These are phyloP conservation scores for Poeciliopsis prolifica DNA, from an alignment of 2,113 vertebrate species.

Conservation along the genomic window DNA sequence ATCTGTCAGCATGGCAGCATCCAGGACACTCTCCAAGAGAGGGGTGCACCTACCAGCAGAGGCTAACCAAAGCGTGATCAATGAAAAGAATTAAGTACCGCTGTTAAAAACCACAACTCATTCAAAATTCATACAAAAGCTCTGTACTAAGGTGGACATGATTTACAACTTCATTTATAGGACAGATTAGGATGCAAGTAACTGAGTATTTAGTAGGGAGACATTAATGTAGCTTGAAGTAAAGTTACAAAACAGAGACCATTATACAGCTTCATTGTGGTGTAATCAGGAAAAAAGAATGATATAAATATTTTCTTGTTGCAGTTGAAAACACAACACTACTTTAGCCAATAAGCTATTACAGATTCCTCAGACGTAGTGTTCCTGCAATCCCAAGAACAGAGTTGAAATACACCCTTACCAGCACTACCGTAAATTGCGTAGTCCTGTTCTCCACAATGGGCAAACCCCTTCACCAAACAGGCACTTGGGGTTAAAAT, in stretches of 20 bases:
- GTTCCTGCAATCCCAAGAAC: slow-evolving; percentile 45
- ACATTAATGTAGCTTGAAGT: slow-evolving; percentile 25
- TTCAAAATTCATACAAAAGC: neutral
- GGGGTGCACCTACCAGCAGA: slow-evolving; percentile 46
- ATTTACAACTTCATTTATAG: slow-evolving; percentile 9
- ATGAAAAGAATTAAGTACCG: slow-evolving; percentile 41
- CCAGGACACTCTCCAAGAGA: slow-evolving; percentile 71
- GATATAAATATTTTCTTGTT: slow-evolving; percentile 7
- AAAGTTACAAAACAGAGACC: slow-evolving; percentile 56
- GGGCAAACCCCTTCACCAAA: slow-evolving; percentile 75
- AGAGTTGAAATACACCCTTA: slow-evolving; percentile 73
- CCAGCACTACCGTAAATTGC: slow-evolving; percentile 74
- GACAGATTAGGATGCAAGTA: slow-evolving; percentile 18
- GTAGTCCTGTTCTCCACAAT: slow-evolving; percentile 71
- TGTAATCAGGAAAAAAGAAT: slow-evolving; percentile 2
- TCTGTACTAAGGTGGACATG: slow-evolving; percentile 9
- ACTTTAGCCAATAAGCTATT: slow-evolving; percentile 15
- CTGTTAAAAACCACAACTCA: slow-evolving; percentile 17
- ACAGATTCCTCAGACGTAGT: slow-evolving; percentile 40
- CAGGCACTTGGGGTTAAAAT: slow-evolving; percentile 77
- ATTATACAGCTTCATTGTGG: slow-evolving; percentile 26
- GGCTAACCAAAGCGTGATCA: slow-evolving; percentile 66
- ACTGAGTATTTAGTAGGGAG: neutral
- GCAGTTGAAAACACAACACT: slow-evolving; percentile 16
- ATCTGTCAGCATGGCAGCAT: slow-evolving; percentile 70